Conservation (phyloP, 1,140 invertebrate genomes). For the Littorina saxatilis region DNA sequence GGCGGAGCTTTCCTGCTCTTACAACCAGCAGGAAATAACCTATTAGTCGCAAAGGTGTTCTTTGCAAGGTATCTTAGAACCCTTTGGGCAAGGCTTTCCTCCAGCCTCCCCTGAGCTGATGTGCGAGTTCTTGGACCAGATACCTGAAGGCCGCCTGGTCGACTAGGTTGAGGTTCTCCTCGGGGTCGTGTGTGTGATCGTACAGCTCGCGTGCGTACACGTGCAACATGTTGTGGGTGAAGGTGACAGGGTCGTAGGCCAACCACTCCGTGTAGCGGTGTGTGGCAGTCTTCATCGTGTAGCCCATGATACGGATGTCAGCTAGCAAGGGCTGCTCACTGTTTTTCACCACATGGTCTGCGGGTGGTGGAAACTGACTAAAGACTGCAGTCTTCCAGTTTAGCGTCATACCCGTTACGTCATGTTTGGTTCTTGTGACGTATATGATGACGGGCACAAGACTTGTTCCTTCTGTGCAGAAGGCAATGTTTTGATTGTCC, state of each 20-base stretch:
- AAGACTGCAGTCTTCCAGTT: constrained; percentile 41
- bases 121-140: constrained; percentile 53
- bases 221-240: constrained; percentile 80
- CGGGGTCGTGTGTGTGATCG: constrained; percentile 81
- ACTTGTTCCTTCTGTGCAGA: constrained; percentile 86
- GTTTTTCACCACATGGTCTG: constrained; percentile 81
- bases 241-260: constrained; percentile 61
- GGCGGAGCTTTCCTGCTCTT: too few species aligned
- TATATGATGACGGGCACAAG: constrained; percentile 71
- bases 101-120: constrained; percentile 64
- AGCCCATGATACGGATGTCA: constrained; percentile 83
- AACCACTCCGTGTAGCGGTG: constrained; percentile 90
- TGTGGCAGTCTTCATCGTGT: constrained; percentile 80
- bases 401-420: too few species aligned
- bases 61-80: too few species aligned
- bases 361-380: constrained; percentile 53
- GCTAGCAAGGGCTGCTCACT: constrained; percentile 78
- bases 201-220: constrained; percentile 79
- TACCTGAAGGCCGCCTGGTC: constrained; percentile 47
- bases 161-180: constrained; percentile 84
- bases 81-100: constrained; percentile 56
- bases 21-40: too few species aligned
- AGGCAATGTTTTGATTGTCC: constrained; percentile 48
- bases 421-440: too few species aligned
- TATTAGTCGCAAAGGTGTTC: too few species aligned